These are phyloP conservation scores for Equus przewalskii DNA, from an alignment of 2,113 vertebrate genomes.

Conservation along the genomic window DNA sequence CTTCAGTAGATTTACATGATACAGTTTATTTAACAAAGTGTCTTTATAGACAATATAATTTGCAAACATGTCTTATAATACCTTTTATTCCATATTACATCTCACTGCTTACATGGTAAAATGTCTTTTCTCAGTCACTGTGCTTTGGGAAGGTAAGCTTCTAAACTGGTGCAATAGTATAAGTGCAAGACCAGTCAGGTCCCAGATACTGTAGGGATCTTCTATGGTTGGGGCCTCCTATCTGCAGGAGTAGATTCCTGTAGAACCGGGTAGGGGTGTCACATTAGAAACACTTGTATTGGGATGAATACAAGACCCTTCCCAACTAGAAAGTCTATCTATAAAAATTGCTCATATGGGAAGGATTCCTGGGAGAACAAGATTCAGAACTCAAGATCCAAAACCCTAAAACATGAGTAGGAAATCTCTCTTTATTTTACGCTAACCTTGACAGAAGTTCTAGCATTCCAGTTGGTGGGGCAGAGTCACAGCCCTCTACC, in stretches of 20 bases:
- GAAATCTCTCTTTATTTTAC: background rate
- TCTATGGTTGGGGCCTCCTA: background rate
- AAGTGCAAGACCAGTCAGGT: background rate
- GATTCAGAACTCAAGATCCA: background rate
- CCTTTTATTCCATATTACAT: background rate
- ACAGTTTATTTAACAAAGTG: background rate
- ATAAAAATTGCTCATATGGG: background rate
- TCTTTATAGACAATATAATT: background rate
- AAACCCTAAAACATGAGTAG: background rate
- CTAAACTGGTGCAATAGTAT: background rate
- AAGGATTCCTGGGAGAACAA: background rate
- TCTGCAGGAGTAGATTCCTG: background rate
- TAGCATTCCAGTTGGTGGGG: background rate
- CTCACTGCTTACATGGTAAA: background rate
- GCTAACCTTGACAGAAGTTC: background rate
- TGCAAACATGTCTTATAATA: background rate
- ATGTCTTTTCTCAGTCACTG: background rate
- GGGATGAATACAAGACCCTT: background rate
- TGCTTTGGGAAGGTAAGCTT: background rate
- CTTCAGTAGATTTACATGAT: background rate
- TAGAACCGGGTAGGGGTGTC: background rate
- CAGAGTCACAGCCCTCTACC: background rate
- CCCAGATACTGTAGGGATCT: background rate
- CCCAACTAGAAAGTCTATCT: background rate
- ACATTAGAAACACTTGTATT: background rate